These are phyloP conservation scores for Drosophila atripex DNA, from an alignment of 2,888 invertebrate species.

Conservation along the genomic window DNA sequence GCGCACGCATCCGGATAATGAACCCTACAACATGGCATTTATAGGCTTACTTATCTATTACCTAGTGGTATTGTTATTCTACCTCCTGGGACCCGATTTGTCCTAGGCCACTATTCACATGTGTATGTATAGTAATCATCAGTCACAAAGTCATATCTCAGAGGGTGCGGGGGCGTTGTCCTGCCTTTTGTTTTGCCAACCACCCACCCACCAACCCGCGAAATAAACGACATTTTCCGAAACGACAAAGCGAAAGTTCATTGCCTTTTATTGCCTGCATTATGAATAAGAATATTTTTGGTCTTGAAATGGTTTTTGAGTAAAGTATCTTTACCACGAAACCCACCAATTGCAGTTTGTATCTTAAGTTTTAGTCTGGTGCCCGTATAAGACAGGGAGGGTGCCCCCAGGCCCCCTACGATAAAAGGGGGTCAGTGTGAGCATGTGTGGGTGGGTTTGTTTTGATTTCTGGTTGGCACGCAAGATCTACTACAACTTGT, in stretches of 20 bases:
- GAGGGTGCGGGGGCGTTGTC: conserved; percentile 27
- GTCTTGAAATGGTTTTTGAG: no score
- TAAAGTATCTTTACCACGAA: neutral
- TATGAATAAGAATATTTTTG: no score
- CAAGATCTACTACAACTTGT: no score
- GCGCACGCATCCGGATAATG: conserved; percentile 28
- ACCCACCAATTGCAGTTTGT: neutral
- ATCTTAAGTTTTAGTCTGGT: neutral
- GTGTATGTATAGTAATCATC: neutral
- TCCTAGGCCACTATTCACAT: conserved; percentile 16
- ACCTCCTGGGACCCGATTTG: conserved; percentile 20
- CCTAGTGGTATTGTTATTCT: conserved; percentile 34
- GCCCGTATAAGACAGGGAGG: no score
- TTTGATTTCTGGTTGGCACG: neutral
- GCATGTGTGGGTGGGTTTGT: conserved; percentile 4
- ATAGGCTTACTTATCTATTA: conserved; percentile 52
- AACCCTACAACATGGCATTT: conserved; percentile 30
- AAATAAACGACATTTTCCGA: conserved; percentile 24
- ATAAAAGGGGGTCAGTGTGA: neutral
- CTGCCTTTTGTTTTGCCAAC: conserved; percentile 28
- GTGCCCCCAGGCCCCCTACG: neutral
- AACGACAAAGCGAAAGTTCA: conserved; percentile 2
- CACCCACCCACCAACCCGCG: conserved; percentile 11
- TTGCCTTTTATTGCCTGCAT: neutral
- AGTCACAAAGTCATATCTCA: conserved; percentile 18